These are phyloP conservation scores for Thecocarcelia acutangulata DNA, from an alignment of 2,888 invertebrate species.

Conservation along the genomic window DNA sequence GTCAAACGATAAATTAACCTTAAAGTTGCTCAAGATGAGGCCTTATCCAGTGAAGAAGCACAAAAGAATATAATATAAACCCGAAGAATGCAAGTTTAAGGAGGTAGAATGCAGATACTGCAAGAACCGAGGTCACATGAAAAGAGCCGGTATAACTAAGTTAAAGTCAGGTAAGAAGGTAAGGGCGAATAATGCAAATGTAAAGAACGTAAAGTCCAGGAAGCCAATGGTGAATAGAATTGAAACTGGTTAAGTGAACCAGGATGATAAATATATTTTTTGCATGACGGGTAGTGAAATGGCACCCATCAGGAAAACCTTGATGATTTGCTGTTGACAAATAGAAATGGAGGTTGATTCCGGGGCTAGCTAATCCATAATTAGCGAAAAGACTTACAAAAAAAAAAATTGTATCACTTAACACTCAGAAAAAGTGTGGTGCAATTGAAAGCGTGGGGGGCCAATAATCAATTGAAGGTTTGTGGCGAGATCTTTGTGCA, in stretches of 20 bases:
- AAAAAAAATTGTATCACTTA: constrained; percentile 13
- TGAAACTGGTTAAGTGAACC: too few relatives aligned
- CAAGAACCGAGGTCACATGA: too few relatives aligned
- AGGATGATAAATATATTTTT: too few relatives aligned
- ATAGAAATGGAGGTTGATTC: constrained; percentile 45
- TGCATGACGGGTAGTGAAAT: too few relatives aligned
- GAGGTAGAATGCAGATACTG: background rate
- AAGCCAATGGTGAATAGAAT: too few relatives aligned
- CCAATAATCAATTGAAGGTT: constrained; percentile 13
- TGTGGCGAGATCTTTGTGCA: constrained; percentile 15
- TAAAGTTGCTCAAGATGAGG: too few relatives aligned
- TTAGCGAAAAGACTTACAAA: constrained; percentile 9
- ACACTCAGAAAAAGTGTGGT: constrained; percentile 5
- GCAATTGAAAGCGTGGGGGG: too few relatives aligned
- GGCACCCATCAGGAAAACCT: background rate
- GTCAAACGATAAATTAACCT: too few relatives aligned
- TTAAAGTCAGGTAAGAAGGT: constrained; percentile 1
- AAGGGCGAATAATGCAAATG: background rate
- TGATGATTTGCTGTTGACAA: constrained; percentile 3
- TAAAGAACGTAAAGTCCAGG: constrained; percentile 9
- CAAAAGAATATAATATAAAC: too few relatives aligned
- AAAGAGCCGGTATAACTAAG: constrained; percentile 37
- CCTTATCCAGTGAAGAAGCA: too few relatives aligned
- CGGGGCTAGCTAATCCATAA: background rate
- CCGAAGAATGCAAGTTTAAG: constrained; percentile 30